Base-by-base conservation (phyloP, 2,888 invertebrate species). In the Coleophora deauratella region DNA sequence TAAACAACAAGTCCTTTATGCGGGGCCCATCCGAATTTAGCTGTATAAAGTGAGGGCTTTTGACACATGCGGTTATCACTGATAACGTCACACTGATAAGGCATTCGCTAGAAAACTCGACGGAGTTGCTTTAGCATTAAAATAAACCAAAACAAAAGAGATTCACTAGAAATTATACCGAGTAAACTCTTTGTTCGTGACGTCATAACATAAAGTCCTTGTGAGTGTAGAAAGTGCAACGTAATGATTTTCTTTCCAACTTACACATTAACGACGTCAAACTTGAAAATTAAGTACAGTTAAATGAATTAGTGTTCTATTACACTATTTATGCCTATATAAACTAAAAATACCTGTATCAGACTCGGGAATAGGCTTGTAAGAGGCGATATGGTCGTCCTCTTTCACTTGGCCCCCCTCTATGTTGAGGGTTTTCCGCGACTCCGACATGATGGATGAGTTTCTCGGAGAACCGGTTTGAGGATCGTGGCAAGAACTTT, bases 351-450 rank as follows among this genome's bases (percentile, higher is more conserved):
- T 74, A 86, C 88, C 88, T 76, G 85, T 73, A 66, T 88, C 88
- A 52, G 81, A 65, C 56, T 90, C 89, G 46, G 88, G 86, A 54
- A 89, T 82, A 35, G 85, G 78, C 65, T 88, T 90, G 65, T 89
- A 90, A 31, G 86, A 67, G 35, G 74, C 66, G 49, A 75, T 72
- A 57, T 77, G 76, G 43, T 87, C 88, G 52, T 82, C 86, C 48
- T 82, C 81, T 56, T 82, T 86, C 73, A 79, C 71, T 56, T 78
- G 79, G 52, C 70, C 81, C 52, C 81, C 82, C 68, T 84, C 81
- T 64, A 78, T 77, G 46, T 64, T 55, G 50, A 76, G 75, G 50
- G 76, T 81, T 63, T 78, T 81, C 52, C 75, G 71, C 45, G 80
- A 50, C 55, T 84, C 81, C 49, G 82, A 69, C 84, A 84, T 85